phyloP scores from a whole-genome alignment of 2,888 invertebrate genomes.

The Mesorhabditis belari region DNA sequence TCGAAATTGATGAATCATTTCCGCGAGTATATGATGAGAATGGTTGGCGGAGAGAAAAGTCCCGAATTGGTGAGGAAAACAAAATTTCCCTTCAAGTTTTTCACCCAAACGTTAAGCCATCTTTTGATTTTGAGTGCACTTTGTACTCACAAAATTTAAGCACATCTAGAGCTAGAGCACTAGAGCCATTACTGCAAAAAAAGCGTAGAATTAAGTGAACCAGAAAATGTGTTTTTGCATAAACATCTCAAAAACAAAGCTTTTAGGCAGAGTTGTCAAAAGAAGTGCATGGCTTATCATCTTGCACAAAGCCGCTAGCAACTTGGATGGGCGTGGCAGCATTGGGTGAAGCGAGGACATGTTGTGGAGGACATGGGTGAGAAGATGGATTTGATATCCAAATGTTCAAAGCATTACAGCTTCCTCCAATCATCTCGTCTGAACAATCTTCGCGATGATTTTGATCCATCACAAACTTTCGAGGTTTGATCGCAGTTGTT shows the following conservation, averaged over 20 bases:
- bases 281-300: constrained; percentile 61
- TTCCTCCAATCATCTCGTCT: constrained; percentile 60
- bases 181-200: background rate
- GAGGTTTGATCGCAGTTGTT: too few species aligned
- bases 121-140: too few species aligned
- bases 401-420: constrained; percentile 12
- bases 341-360: constrained; percentile 84
- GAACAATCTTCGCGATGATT: constrained; percentile 75
- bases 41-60: constrained; percentile 54
- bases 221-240: background rate
- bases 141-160: background rate
- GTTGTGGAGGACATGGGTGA: constrained; percentile 88
- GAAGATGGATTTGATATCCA: constrained; percentile 32
- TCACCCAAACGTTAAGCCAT: too few species aligned
- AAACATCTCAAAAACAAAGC: background rate
- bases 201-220: background rate
- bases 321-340: constrained; percentile 80
- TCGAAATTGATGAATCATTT: constrained; percentile 24
- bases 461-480: constrained; percentile 83
- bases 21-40: constrained; percentile 35
- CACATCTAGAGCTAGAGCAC: background rate
- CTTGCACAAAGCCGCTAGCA: constrained; percentile 63
- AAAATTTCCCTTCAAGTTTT: too few species aligned
- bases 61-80: constrained; percentile 51
- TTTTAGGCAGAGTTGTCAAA: constrained; percentile 55